Percentiles rank a stretch among this genome's conserved stretches.
These are phyloP conservation scores for Phainopepla nitens DNA, from an alignment of 2,113 vertebrate species.

Conservation along the genomic window DNA sequence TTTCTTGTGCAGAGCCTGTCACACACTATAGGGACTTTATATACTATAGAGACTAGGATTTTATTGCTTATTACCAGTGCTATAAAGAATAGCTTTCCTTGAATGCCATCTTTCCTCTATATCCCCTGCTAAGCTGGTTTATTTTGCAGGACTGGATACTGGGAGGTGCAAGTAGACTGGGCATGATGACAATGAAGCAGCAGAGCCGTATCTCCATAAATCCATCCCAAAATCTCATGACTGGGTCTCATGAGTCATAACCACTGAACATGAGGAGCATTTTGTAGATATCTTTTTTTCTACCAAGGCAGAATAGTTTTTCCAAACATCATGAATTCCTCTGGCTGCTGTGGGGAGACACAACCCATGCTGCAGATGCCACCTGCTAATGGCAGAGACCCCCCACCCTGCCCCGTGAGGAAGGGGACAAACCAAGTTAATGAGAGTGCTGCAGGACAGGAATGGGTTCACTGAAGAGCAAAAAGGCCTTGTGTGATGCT, in stretches of 20 bases:
- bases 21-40: neutral
- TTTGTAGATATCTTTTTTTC: neutral
- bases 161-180: neutral
- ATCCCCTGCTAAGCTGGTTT: neutral
- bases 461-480: accelerated
- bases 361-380: neutral
- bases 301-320: neutral
- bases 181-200: neutral
- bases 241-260: neutral
- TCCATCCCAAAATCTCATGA: neutral
- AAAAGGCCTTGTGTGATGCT: neutral
- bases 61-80: neutral
- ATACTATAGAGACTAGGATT: neutral
- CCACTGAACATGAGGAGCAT: neutral
- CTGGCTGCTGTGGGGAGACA: neutral
- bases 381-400: accelerated
- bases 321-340: neutral
- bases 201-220: neutral
- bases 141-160: neutral
- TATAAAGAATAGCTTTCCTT: neutral
- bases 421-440: neutral
- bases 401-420: accelerated
- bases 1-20: neutral
- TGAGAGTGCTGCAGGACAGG: neutral
- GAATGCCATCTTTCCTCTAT: neutral